Evolutionary conservation across 2,113 vertebrate genomes (phyloP), one percentile per base, ranked within the genome.

Genomic region (Dermatemys mawii): DNA sequence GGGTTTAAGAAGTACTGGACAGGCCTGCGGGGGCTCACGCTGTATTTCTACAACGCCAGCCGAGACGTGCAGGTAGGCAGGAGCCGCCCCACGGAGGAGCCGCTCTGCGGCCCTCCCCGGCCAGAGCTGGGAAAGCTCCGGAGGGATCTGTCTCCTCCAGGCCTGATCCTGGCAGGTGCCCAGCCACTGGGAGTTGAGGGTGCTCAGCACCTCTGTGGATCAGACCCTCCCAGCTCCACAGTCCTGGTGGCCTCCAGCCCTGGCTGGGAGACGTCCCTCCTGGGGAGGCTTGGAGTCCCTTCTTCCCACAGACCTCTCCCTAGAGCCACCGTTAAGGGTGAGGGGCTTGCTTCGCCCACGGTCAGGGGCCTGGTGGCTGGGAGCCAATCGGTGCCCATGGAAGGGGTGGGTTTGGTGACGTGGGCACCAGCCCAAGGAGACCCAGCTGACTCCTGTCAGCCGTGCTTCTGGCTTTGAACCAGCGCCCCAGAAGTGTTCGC

Each of bases 1-100:
- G 96, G 96, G 3, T 98, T 98, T 51, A 98, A 93, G 41, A 98
- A 96, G 78, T 97, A 98, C 82, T 99, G 99, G 99, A 96, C 98
- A 0, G 98, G 98, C 26, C 96, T 99, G 32, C 98, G 98, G 95
- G 99, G 98, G 32, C 97, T 98, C 80, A 81, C 91, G 0, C 94
- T 99, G 10, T 98, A 97, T 95, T 99, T 99, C 97, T 99, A 98
- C 94, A 96, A 97, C 5, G 97, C 96, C 16, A 97, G 81, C 81
- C 97, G 97, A 87, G 98, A 99, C 35, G 26, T 5, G 4, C 93
- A 98, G 84, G 99, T 99, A 57, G 78, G 76, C 8, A 51, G 7
- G 22, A 32, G 41, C 3, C 70, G 35, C 22, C 81, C 53, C 35
- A 2, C 0, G 17, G n/a, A 4, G 27, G 48, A 38, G 16, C 12